Base-by-base conservation (phyloP, 2,888 invertebrate species). In the Pheosia gnoma region DNA sequence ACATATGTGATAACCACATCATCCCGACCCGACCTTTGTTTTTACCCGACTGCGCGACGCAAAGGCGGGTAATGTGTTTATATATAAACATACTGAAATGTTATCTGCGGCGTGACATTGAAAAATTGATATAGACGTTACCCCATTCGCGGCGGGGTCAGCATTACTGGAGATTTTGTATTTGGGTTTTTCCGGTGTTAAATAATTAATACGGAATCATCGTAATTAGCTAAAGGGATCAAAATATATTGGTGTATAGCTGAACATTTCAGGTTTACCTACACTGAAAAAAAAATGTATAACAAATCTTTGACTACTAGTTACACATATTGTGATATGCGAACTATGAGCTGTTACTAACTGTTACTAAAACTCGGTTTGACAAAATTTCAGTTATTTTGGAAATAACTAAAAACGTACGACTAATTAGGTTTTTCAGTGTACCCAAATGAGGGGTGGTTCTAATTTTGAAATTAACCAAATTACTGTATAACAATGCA, bases 1-100 rank as follows among this genome's bases (percentile, higher is more conserved):
- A 88, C 82, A 73, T 77, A 77, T 78, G 74, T 84, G 84, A 86
- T 87, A 87, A 85, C 84, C 82, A 86, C 84, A 86, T 88, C 84
- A 84, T 82, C 76, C 56, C 25, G 41, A 58, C 60, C 74, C 76
- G 80, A 78, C 84, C 82, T 83, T 83, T 84, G 81, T 82, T 83
- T 84, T 78, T 25, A 25, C 25, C 25, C 25, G 25, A 25, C 25
- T 2, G 25, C 25, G 25, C 25, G 25, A 25, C 25, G 25, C 25
- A 25, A 25, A 25, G 25, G 25, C 25, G 25, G 25, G 25, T 25
- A 25, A 25, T 25, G 25, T 25, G 25, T 25, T 25, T 25, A 25
- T 25, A 25, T 25, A 25, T 25, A 75, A 78, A 71, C 58, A 70
- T 68, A 68, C 75, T 70, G 63, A 75, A 77, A 74, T 73, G 74